Evolutionary conservation across 2,888 invertebrate species (phyloP).

Genomic region (Drosophila algonquin): DNA sequence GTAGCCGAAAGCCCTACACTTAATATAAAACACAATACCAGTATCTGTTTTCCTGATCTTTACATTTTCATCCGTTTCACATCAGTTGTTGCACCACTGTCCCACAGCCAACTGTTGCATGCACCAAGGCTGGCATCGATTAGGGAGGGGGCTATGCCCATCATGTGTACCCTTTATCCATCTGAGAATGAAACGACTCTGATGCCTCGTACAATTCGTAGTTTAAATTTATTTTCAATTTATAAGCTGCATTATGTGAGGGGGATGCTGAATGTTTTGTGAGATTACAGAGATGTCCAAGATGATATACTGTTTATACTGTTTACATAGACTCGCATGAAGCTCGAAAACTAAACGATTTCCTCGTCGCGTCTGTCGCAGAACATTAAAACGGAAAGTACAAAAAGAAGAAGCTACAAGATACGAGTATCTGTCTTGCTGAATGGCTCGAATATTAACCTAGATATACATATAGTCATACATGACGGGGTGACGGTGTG

Average conservation of each 20-base stretch:
- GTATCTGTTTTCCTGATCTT: background rate
- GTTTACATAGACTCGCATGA: conserved; percentile 2
- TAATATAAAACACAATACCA: background rate
- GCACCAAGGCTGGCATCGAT: conserved; percentile 27
- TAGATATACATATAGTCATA: conserved; percentile 49
- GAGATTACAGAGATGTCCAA: conserved; percentile 57
- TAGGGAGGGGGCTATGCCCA: background rate
- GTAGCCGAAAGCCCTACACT: too few relatives aligned
- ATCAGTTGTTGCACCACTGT: conserved; percentile 16
- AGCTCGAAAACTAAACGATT: conserved; percentile 41
- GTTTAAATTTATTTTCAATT: conserved; percentile 59
- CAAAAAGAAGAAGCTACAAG: conserved; percentile 31
- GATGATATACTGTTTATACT: conserved; percentile 42
- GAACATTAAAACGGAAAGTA: conserved; percentile 39
- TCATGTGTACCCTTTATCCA: background rate
- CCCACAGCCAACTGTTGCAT: conserved; percentile 22
- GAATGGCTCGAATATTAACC: conserved; percentile 50
- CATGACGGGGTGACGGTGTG: conserved; percentile 27
- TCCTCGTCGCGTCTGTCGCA: conserved; percentile 32
- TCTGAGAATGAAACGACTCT: too few relatives aligned
- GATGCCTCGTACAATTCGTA: conserved; percentile 59
- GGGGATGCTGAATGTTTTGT: conserved; percentile 43
- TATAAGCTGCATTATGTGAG: conserved; percentile 46
- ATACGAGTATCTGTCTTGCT: conserved; percentile 27
- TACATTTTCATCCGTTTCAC: background rate